Base-by-base conservation (phyloP, 2,888 invertebrate species). In the Patella pellucida region DNA sequence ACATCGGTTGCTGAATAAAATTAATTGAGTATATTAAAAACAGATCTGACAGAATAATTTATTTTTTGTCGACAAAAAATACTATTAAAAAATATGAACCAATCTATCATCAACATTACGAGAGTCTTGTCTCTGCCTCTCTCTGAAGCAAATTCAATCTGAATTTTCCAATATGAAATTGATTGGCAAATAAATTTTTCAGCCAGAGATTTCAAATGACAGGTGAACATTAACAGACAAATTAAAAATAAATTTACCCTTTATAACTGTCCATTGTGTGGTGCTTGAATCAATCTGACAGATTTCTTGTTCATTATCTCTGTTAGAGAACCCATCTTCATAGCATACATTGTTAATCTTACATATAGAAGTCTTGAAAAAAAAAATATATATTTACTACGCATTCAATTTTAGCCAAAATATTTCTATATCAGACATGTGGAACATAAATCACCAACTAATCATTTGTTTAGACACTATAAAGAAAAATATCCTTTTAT, bases 291-390 rank as follows among this genome's bases (percentile, higher is more conserved):
- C 56, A 3, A 77, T 56, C 27, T 71, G 73, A 76, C 85, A 85
- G 69, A 79, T 75, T 31, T 76, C 76, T 11, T 75, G 78, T 12
- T 52, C 69, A 73, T 84, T 72, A 3, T 56, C 27, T 5, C 78
- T 75, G 71, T 82, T 79, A 16, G 73, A 52, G 70, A 77, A 82
- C 1, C 79, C 80, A n/a, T 72, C 74, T 67, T 78, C 81, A 73
- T 81, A 83, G 67, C 85, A 85, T 0, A 31, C 52, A 5, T 73
- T 76, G 72, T 73, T 75, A 69, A 84, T 80, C 19, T 68, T 27
- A 72, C 85, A 85, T 9, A 82, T 78, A 73, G 82, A 81, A 67
- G 50, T 68, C 84, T 84, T 76, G 23, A 52, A 77, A 71, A 11
- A 19, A 52, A 41, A 71, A 52, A 69, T 11, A 27, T 4, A 41